Evolutionary conservation across 1,140 invertebrate species (phyloP), one percentile per base, ranked within the genome.

Genomic region (Zaprionus camerounensis): DNA sequence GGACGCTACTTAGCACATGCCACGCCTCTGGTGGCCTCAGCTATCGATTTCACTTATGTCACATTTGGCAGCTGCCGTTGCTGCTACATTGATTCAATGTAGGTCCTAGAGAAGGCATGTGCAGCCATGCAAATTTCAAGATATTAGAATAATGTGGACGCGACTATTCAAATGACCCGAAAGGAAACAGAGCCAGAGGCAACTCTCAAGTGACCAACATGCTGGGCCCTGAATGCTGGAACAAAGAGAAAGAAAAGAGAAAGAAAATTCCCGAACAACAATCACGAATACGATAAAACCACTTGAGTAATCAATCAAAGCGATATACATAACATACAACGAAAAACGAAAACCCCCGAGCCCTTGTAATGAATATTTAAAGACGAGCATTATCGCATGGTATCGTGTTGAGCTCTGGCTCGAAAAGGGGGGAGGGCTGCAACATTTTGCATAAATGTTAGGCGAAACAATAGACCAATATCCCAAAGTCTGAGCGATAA

Each of bases 331-430:
- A 81, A 17, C 17, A 17, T 17, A 81, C 57, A 68, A 72, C 26
- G 13, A 49, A n/a, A 41, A n/a, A 13, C 51, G 28, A 71, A 70
- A 76, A 67, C 49, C 51, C 56, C 31, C 63, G 70, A 58, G 69
- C 73, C 83, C 81, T 88, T 81, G 84, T 88, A 88, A 88, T 90
- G 81, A 90, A 88, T 88, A 88, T 88, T 90, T 90, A 88, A 87
- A 90, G 78, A 84, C 84, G 81, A 57, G 78, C 84, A 90, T 88
- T 87, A 87, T 87, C 84, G 85, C 78, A 87, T 71, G 67, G 77
- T 67, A 74, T 69, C 64, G 64, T 46, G n/a, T 62, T 46, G 49
- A 56, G 57, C 9, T n/a, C 31, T 38, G 7, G 62, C 20, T 51
- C 31, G 64, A 44, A 17, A n/a, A 9, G 13, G 62, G 24, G 51